phyloP scores from a whole-genome alignment of 2,888 invertebrate species.

The Eilema sororculum region DNA sequence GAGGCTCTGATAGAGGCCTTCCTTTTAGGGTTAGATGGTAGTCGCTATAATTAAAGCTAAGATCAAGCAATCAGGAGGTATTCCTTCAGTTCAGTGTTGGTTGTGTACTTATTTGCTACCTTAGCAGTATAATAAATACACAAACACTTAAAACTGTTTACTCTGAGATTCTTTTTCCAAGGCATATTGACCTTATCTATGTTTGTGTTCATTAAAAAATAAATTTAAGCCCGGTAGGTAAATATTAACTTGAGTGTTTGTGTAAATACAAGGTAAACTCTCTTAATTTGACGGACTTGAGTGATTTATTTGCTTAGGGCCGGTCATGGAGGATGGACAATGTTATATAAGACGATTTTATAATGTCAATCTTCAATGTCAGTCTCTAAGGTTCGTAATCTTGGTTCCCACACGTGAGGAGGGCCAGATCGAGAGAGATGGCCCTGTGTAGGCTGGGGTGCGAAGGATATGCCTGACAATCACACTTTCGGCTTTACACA shows the following conservation, averaged over 20 bases:
- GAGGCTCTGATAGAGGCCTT: too few relatives aligned
- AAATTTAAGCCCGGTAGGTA: not conserved
- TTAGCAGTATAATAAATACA: not conserved
- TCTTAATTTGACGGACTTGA: not conserved
- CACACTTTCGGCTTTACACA: too few relatives aligned
- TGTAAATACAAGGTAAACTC: not conserved
- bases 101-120: not conserved
- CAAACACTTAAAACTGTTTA: not conserved
- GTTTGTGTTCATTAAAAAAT: constrained; percentile 3
- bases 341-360: not conserved
- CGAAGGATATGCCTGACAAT: too few relatives aligned
- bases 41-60: too few relatives aligned
- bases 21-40: too few relatives aligned
- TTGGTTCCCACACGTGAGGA: too few relatives aligned
- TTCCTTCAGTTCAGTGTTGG: not conserved
- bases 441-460: too few relatives aligned
- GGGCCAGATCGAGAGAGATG: too few relatives aligned
- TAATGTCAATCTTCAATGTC: too few relatives aligned
- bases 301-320: not conserved
- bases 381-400: too few relatives aligned
- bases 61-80: not conserved
- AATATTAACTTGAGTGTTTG: constrained; percentile 5
- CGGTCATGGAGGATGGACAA: not conserved
- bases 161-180: not conserved
- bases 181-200: constrained; percentile 1